Evolutionary conservation across 1,140 invertebrate genomes (phyloP).

Genomic region (Heliothis virescens): DNA sequence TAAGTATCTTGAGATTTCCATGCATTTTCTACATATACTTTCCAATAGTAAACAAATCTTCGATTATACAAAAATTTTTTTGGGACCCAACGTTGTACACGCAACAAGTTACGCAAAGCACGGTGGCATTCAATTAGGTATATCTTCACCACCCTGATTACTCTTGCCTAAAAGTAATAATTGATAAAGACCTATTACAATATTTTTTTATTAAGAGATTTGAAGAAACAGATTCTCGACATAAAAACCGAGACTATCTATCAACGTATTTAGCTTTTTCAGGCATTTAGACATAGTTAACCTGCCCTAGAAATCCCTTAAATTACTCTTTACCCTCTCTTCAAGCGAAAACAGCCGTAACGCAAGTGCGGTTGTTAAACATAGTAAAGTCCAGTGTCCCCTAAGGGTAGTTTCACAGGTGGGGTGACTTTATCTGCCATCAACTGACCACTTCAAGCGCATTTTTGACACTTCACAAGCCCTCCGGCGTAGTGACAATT

Average conservation of each 20-base stretch:
- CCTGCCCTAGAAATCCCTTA: background rate
- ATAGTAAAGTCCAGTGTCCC: conserved; percentile 26
- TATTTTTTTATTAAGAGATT: too few species aligned
- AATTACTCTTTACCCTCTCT: background rate
- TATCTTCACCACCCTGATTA: background rate
- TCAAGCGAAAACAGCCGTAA: conserved; percentile 13
- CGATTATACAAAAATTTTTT: background rate
- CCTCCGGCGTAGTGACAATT: conserved; percentile 46
- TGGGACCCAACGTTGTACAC: background rate
- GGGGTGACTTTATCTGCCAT: conserved; percentile 40
- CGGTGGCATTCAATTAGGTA: background rate
- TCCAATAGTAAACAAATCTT: background rate
- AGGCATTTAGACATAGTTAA: too few species aligned
- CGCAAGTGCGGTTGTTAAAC: conserved; percentile 19
- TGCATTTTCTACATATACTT: background rate
- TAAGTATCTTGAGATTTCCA: too few species aligned
- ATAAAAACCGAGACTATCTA: too few species aligned
- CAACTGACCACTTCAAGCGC: conserved; percentile 44
- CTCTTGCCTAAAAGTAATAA: background rate
- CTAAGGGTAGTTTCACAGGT: conserved; percentile 21
- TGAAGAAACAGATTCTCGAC: too few species aligned
- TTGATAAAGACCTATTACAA: too few species aligned
- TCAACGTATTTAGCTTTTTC: too few species aligned
- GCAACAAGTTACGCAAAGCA: background rate
- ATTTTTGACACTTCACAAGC: conserved; percentile 42